Evolutionary conservation across 35 echinoderm and acorn worm species (phyloP), one percentile per base, ranked within the genome.

Genomic region (Acanthaster planci): DNA sequence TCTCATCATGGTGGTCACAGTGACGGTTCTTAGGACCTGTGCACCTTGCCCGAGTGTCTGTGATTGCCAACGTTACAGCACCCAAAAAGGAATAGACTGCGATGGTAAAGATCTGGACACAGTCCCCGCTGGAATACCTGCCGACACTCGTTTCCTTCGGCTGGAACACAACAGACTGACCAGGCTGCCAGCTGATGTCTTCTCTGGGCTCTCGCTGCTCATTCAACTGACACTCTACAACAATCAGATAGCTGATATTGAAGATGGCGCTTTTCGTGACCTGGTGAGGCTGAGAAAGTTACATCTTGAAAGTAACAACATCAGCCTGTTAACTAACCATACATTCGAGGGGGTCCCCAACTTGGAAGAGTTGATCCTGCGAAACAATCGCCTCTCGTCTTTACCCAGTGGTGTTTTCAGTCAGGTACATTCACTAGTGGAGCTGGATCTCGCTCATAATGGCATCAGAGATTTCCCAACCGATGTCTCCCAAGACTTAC

Each of bases 211-310:
- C 18, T 72, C 64, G 14, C 64, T 7, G 64, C 64, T 72, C 2
- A 26, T 27, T 2, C 26, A 72, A 34, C 34, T 72, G 64, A 7
- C 22, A 14, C 64, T 72, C 0, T 72, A 72, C 64, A 72, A 72
- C 64, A 72, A 72, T 72, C 23, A 35, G 21, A 72, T 72, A 19
- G 30, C 14, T 30, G 64, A 27, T 3, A 72, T 72, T 26, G 64
- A 72, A 72, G 64, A 35, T 35, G 64, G 64, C 34, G 64, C 64
- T 26, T 72, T 72, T 30, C 64, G 64, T 72, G 64, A 26, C 30
- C 64, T 72, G 29, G 23, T 26, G 15, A 72, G 64, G 22, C 30
- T 72, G 34, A 34, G 14, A 7, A 0, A 26, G 7, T 8, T 72
- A 26, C 10, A 8, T 72, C 7, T 72, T 10, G 15, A 26, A 6